Base-by-base conservation (phyloP, 2,113 vertebrate species). In the Leptobrachium ailaonicum region DNA sequence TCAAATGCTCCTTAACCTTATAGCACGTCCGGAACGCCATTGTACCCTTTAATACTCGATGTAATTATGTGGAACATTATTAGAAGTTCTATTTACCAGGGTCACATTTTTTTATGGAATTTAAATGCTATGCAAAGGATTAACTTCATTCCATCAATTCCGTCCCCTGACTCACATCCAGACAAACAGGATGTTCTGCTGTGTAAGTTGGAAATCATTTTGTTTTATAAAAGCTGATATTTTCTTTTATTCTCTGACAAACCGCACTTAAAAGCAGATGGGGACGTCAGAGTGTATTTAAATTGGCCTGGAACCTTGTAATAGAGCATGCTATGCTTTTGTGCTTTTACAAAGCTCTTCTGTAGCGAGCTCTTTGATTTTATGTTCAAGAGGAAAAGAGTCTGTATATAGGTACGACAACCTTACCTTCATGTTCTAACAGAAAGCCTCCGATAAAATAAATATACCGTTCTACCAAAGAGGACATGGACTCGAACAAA, bases 101-200 rank as follows among this genome's bases (percentile, higher is more conserved):
- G 20, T 32, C 20, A 32, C 1, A 32, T 32, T 32, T 32, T 32
- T 32, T 32, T 32, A 32, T 32, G 20, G 20, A 32, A 32, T 32
- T 32, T 32, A 32, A 32, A 32, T 32, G 20, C 20, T 32, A 32
- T 32, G 20, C 20, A 32, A 32, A 32, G 20, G 10, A 12, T 60
- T 60, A 60, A 60, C 9, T 60, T 60, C 3, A 13, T 2, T 60
- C 11, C 11, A 60, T 60, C 56, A 60, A 13, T 3, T 10, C 13
- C 10, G 20, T 53, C 44, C 42, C 58, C 32, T 42, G 13, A 9
- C 42, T 53, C 77, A 67, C 14, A 50, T 67, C 58, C 11, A 12
- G 64, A 41, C 64, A 75, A 80, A 81, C 79, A 81, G 79, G 79
- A 81, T 43, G 62, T 66, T 47, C 44, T 74, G 68, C 32, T 81